Conservation (phyloP, 1,140 invertebrate genomes). For the Drosophila neocordata region DNA sequence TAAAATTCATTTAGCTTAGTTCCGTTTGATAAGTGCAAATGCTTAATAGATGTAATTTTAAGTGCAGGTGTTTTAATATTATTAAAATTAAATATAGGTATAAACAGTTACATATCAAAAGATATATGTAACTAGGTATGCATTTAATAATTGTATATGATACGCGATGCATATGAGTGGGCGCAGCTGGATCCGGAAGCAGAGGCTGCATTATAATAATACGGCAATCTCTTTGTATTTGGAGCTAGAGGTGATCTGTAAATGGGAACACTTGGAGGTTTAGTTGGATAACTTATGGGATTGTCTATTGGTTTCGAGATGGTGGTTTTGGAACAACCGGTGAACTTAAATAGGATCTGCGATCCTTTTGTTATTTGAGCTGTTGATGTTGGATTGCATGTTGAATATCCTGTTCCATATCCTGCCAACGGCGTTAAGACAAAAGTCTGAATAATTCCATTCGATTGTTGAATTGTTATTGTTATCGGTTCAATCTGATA, state of each 20-base stretch:
- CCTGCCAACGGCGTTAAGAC: background rate
- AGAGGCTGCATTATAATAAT: background rate
- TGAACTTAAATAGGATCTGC: conserved; percentile 6
- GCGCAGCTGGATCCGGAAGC: background rate
- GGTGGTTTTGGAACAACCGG: conserved; percentile 17
- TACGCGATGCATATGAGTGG: conserved; percentile 9
- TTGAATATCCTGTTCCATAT: background rate
- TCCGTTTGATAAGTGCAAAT: too few species aligned
- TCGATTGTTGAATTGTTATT: background rate
- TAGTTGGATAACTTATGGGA: background rate
- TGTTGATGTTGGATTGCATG: background rate
- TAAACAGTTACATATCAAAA: background rate
- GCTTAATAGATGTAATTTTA: too few species aligned
- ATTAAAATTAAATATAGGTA: background rate
- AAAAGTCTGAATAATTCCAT: background rate
- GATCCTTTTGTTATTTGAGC: conserved; percentile 17
- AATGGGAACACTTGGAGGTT: background rate
- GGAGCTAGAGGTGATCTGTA: background rate
- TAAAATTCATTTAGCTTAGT: background rate
- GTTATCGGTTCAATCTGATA: background rate
- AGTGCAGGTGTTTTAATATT: background rate
- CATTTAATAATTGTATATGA: conserved; percentile 2
- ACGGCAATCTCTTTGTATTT: background rate
- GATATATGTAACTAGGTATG: too few species aligned
- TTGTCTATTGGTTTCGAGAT: background rate